Percentiles rank a stretch among this genome's conserved stretches.
These are phyloP conservation scores for Sebastes vulpes DNA, from an alignment of 2,797 vertebrate species.

Conservation along the genomic window DNA sequence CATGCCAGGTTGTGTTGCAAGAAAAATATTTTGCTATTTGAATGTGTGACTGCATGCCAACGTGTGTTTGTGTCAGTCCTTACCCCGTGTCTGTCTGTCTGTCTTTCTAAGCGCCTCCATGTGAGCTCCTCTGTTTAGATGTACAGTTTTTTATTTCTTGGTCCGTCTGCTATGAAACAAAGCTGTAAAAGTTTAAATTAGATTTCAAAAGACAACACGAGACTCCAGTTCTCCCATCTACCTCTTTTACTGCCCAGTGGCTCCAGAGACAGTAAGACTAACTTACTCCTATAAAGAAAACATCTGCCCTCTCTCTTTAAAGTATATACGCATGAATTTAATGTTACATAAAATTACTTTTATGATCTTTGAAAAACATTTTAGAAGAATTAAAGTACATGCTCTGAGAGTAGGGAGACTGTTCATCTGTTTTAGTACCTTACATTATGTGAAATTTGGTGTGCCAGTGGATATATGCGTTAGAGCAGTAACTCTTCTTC, in stretches of 20 bases:
- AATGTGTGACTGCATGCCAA: not conserved
- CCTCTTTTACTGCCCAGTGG: slow-evolving; percentile 52
- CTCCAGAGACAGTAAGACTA: slow-evolving; percentile 24
- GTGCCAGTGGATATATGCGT: not conserved
- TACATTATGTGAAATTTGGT: not conserved
- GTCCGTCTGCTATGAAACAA: slow-evolving; percentile 31
- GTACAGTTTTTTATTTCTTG: slow-evolving; percentile 12
- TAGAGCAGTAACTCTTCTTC: not conserved
- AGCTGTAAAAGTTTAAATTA: slow-evolving; percentile 66
- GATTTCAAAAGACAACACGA: slow-evolving; percentile 56
- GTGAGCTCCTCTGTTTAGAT: slow-evolving; percentile 13
- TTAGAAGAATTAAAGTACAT: not conserved
- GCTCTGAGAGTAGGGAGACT: not conserved
- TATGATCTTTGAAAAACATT: slow-evolving; percentile 31
- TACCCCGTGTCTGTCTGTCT: not conserved
- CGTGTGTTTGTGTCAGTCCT: not conserved
- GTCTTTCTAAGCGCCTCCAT: not conserved
- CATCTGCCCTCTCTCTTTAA: slow-evolving; percentile 22
- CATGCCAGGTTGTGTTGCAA: not conserved
- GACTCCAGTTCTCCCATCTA: slow-evolving; percentile 26
- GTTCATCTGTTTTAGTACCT: slow-evolving; percentile 21
- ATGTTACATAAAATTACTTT: slow-evolving; percentile 22
- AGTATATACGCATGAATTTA: not conserved
- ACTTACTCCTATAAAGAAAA: slow-evolving; percentile 29
- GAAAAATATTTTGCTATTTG: not conserved